Conservation (phyloP, 2,888 invertebrate genomes). For the Tachina fera region DNA sequence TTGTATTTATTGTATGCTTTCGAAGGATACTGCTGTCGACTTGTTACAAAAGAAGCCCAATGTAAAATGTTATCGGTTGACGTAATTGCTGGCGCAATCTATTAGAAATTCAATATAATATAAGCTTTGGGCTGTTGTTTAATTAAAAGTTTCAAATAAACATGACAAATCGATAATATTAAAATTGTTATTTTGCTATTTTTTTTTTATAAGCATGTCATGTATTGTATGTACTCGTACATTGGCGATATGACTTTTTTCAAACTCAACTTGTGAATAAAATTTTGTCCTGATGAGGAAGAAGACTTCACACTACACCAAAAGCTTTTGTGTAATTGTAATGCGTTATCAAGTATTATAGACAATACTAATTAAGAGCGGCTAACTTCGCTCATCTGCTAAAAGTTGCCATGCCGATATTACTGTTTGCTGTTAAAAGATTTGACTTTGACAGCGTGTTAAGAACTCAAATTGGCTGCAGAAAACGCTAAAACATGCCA, state of each 20-base stretch:
- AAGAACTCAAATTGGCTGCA: too few species aligned
- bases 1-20: background rate
- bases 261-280: background rate
- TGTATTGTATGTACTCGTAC: background rate
- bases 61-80: background rate
- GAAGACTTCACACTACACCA: too few species aligned
- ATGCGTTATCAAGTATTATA: too few species aligned
- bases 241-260: background rate
- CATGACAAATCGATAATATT: too few species aligned
- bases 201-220: background rate
- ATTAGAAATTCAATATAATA: background rate
- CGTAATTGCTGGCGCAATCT: slow-evolving; percentile 10
- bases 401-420: too few species aligned
- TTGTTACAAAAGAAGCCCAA: slow-evolving; percentile 28
- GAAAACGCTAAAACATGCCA: too few species aligned
- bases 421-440: too few species aligned
- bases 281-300: too few species aligned
- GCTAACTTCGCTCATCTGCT: too few species aligned
- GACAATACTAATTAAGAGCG: too few species aligned
- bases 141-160: background rate
- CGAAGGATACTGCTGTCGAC: slow-evolving; percentile 34
- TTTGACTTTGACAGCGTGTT: too few species aligned
- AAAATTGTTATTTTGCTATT: background rate
- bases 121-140: slow-evolving; percentile 1
- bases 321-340: too few species aligned